These are phyloP conservation scores for Phocoena sinus DNA, from an alignment of 2,113 vertebrate genomes.

Conservation along the genomic window DNA sequence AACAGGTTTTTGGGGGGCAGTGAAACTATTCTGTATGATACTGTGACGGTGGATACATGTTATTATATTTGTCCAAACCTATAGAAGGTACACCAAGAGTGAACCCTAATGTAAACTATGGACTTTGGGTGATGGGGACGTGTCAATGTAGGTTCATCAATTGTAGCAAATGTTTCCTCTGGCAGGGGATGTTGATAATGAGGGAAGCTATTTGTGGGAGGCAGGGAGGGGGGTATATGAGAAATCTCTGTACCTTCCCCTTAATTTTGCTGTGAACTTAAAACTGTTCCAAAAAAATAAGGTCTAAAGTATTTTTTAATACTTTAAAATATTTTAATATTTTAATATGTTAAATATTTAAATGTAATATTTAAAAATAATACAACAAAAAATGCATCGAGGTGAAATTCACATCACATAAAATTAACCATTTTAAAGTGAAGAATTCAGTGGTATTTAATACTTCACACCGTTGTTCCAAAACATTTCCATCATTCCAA, in stretches of 20 bases:
- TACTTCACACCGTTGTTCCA: neutral
- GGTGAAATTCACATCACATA: neutral
- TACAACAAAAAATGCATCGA: neutral
- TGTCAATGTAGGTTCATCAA: neutral
- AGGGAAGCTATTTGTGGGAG: neutral
- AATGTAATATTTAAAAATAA: neutral
- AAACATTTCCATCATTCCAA: neutral
- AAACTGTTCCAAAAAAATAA: neutral
- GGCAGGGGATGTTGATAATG: neutral
- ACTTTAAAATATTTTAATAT: too few species aligned
- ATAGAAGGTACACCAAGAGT: neutral
- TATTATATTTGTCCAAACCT: neutral
- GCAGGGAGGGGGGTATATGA: neutral
- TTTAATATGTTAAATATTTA: too few species aligned
- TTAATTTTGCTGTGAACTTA: neutral
- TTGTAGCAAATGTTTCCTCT: neutral
- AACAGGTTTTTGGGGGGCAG: accelerated
- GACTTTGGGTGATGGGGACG: neutral
- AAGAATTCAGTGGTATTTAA: neutral
- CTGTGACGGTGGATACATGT: neutral
- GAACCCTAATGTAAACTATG: neutral
- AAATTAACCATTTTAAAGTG: neutral
- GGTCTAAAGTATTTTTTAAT: too few species aligned
- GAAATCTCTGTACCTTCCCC: neutral
- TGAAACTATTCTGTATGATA: neutral